Percentiles rank a stretch among this genome's conserved stretches.
Conservation (phyloP, 2,888 invertebrate genomes). For the Eristalis pertinax region DNA sequence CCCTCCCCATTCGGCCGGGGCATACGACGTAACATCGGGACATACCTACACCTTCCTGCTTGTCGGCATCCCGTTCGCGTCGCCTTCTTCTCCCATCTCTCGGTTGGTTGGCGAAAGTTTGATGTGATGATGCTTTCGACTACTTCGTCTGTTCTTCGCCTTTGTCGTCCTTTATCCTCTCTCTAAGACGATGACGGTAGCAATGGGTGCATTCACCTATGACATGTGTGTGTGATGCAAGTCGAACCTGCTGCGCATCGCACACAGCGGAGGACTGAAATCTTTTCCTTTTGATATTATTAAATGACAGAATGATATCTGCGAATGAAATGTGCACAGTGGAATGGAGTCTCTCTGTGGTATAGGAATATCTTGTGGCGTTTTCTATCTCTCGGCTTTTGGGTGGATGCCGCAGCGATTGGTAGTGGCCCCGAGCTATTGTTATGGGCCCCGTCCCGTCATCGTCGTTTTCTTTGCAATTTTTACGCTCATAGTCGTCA, state of each 20-base stretch:
- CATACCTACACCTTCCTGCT: slow-evolving; percentile 29
- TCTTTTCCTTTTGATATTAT: slow-evolving; percentile 73
- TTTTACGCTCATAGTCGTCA: slow-evolving; percentile 61
- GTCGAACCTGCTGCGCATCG: slow-evolving; percentile 12
- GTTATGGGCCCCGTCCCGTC: slow-evolving; percentile 10
- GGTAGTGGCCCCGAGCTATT: neutral
- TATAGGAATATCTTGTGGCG: slow-evolving; percentile 34
- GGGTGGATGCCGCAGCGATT: neutral
- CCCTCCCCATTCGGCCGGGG: slow-evolving; percentile 42
- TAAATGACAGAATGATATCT: slow-evolving; percentile 80
- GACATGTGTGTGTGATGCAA: slow-evolving; percentile 66
- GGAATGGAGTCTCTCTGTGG: slow-evolving; percentile 19
- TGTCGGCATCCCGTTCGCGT: neutral
- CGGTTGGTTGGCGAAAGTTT: slow-evolving; percentile 46
- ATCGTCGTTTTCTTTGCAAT: slow-evolving; percentile 9
- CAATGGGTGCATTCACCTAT: slow-evolving; percentile 81
- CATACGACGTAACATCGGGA: slow-evolving; percentile 36
- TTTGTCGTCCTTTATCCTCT: slow-evolving; percentile 16
- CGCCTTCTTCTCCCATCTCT: neutral
- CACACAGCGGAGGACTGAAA: slow-evolving; percentile 26
- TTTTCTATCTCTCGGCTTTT: slow-evolving; percentile 19
- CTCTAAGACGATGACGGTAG: slow-evolving; percentile 19
- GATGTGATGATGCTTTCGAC: slow-evolving; percentile 51
- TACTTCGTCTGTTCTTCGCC: neutral
- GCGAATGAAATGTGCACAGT: slow-evolving; percentile 78